Evolutionary conservation across 37 sponge, comb jelly and placozoan species (phyloP), one percentile per base, ranked within the genome.

Genomic region (Diacarnus erythraeanus): DNA sequence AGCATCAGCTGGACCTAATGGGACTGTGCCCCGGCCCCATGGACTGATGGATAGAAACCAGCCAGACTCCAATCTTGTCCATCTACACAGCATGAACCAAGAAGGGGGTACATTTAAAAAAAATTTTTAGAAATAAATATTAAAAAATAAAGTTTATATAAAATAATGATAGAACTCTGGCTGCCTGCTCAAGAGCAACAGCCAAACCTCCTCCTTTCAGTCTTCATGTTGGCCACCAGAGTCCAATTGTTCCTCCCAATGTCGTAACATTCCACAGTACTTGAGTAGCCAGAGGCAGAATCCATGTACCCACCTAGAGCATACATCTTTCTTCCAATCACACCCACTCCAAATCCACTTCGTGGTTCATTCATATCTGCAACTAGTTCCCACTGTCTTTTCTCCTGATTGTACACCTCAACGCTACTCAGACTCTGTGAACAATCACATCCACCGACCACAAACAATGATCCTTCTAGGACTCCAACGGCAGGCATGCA

Each of bases 131-230:
- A 35, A 69, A 37, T 29, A 69, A 69, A 36, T 69, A 30, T 69
- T 69, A 9, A 36, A 20, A 8, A 36, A 69, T 6, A 43, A 31
- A 72, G 4, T 22, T 72, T 17, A 43, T 3, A 77, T 33, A 61
- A 59, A 20, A 64, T 70, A n/a, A n/a, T n/a, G n/a, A n/a, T n/a
- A n/a, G n/a, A n/a, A n/a, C n/a, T n/a, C n/a, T n/a, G n/a, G n/a
- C n/a, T n/a, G n/a, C n/a, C n/a, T n/a, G n/a, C n/a, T n/a, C 67
- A 93, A 2, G 93, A 94, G 63, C 90, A 94, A 57, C 94, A 94
- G 0, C 94, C 94, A 87, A 94, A 94, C 8, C 94, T 57, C 57
- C 90, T 89, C 29, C 82, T 68, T 0, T 81, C 88, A 26, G 69
- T 54, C 25, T 39, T 67, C 86, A 90, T 87, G 10, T 33, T 34